Evolutionary conservation across 2,113 vertebrate genomes (phyloP).

Genomic region (Hiodon alosoides): DNA sequence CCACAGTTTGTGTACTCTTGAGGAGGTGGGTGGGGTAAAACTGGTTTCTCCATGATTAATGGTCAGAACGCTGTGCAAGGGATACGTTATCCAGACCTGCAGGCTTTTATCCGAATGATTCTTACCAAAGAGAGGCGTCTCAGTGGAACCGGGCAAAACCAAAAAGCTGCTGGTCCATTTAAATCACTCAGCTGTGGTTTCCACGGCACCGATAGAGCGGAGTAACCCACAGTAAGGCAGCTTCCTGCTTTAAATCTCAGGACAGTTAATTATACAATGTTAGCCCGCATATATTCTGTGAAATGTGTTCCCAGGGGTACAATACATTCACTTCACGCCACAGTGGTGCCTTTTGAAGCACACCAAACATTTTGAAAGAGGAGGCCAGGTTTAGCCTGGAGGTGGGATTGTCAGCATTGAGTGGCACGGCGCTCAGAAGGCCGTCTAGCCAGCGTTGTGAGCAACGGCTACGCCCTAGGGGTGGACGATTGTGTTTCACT

Average conservation of each 20-base stretch:
- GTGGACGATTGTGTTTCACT: constrained; percentile 50
- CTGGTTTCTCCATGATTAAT: too few relatives aligned
- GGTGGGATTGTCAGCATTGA: constrained; percentile 44
- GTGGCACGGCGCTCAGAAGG: constrained; percentile 36
- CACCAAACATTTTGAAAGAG: neutral
- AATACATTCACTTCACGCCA: neutral
- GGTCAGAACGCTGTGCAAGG: too few relatives aligned
- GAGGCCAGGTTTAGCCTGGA: constrained; percentile 8
- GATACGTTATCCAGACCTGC: too few relatives aligned
- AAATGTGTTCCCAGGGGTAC: neutral
- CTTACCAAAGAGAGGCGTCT: too few relatives aligned
- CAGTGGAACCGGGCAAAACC: too few relatives aligned
- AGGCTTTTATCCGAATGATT: too few relatives aligned
- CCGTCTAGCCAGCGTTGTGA: constrained; percentile 50
- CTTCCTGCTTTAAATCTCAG: neutral
- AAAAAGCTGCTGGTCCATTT: too few relatives aligned
- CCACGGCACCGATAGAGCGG: neutral
- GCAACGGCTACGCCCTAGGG: constrained; percentile 47
- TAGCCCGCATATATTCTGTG: neutral
- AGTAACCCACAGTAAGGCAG: too few relatives aligned
- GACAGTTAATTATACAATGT: neutral
- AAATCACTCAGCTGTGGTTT: too few relatives aligned
- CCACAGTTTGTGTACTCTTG: too few relatives aligned
- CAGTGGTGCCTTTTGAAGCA: neutral
- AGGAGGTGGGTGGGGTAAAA: too few relatives aligned